Evolutionary conservation across 2,888 invertebrate genomes (phyloP), one percentile per base, ranked within the genome.

Genomic region (Sinhomidia bicolor): DNA sequence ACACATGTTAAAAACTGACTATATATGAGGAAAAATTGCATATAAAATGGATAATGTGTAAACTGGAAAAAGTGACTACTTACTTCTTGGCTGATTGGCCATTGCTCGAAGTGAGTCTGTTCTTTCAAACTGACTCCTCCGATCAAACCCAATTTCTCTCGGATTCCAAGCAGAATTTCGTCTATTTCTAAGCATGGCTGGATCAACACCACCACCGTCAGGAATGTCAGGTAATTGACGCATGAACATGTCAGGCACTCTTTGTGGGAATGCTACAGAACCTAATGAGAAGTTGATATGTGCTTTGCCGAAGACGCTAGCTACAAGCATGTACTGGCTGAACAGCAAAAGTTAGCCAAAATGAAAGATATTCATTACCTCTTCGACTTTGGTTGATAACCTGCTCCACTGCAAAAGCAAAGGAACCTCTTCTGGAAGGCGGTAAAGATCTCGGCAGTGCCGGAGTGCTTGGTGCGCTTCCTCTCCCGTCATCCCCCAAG

Each of bases 381-480:
- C 92, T 89, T 41, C 92, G 79, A 89, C 91, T 90, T 54, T 92
- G 91, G 80, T 88, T 92, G 68, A 92, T 92, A 85, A 92, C 91
- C 89, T 92, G 92, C 81, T 92, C 92, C 14, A 92, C 92, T 44
- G 92, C 92, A 32, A 92, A 89, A 17, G 92, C 92, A 86, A 92
- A 92, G 68, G 92, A 92, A 29, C 92, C 92, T 74, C 92, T 54
- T 65, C 92, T 85, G 23, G 92, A 92, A 9, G 92, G 74, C 89
- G 89, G 86, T 12, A 90, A 86, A 3, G 92, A 92, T 78, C 92
- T 85, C 60, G 92, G 92, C 88, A 92, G 90, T 44, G 91, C 91
- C 6, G 92, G 92, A 26, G 92, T 92, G 71, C 90, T 90, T 7
- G 91, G 91, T 0, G 91, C 91, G 79, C 90, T 90, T 62, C 92